phyloP scores from a whole-genome alignment of 2,113 vertebrate species.

The Romanogobio albipinnatus region DNA sequence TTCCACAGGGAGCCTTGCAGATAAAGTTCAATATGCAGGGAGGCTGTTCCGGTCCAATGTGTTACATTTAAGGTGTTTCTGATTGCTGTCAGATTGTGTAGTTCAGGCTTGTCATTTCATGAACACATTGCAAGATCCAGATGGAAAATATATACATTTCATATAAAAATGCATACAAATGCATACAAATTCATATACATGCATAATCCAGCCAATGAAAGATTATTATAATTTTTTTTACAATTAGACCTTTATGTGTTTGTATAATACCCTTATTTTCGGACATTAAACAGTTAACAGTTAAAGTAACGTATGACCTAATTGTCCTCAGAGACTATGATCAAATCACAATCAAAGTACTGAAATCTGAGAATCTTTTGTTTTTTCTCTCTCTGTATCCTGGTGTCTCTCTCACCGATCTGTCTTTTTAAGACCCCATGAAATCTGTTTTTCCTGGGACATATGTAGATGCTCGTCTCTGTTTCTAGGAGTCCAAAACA shows the following conservation, averaged over 20 bases:
- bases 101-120: background rate
- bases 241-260: background rate
- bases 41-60: constrained; percentile 28
- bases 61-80: constrained; percentile 32
- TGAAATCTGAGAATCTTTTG: constrained; percentile 39
- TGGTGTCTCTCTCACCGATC: constrained; percentile 16
- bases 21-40: constrained; percentile 35
- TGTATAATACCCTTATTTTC: background rate
- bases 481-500: too few relatives aligned
- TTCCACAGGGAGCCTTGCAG: constrained; percentile 23
- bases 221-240: background rate
- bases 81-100: constrained; percentile 36
- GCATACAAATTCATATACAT: background rate
- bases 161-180: too few relatives aligned
- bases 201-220: background rate
- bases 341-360: constrained; percentile 23
- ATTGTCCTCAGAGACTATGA: constrained; percentile 34
- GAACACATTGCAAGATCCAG: background rate
- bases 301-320: constrained; percentile 22
- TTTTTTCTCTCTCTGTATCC: constrained; percentile 3
- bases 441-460: background rate
- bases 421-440: background rate
- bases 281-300: constrained; percentile 1
- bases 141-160: background rate
- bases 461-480: too few relatives aligned